Percentiles rank a stretch among this genome's conserved stretches.
Evolutionary conservation across 2,797 vertebrate species (phyloP).

Genomic region (Glossophaga mutica): DNA sequence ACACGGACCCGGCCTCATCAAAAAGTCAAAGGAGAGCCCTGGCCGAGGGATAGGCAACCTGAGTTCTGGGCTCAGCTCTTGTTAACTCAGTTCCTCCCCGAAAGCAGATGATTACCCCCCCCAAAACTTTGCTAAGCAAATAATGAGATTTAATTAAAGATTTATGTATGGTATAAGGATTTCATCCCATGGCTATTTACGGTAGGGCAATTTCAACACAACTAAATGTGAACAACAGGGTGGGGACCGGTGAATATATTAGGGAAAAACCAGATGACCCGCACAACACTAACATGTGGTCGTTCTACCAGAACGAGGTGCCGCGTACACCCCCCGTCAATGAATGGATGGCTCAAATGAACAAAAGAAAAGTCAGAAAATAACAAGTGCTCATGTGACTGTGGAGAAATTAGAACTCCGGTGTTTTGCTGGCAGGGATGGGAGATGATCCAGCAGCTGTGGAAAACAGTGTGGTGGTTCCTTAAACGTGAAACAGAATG

Average conservation of each 20-base stretch:
- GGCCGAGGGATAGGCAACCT: background rate
- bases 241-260: background rate
- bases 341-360: background rate
- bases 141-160: conserved; percentile 29
- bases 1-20: background rate
- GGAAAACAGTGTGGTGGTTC: background rate
- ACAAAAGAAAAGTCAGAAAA: background rate
- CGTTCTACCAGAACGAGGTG: background rate
- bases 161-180: background rate
- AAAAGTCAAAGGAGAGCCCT: background rate
- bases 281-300: background rate
- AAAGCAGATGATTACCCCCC: background rate
- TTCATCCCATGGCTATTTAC: background rate
- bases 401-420: background rate
- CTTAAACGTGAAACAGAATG: background rate
- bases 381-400: background rate
- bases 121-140: background rate
- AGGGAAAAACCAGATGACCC: background rate
- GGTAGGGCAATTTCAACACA: conserved; percentile 9
- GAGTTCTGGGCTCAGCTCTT: background rate
- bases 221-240: background rate
- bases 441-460: background rate
- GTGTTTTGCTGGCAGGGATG: background rate
- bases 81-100: background rate
- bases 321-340: background rate